Evolutionary conservation across 2,113 vertebrate genomes (phyloP), one percentile per base, ranked within the genome.

Genomic region (Aspiorhynchus laticeps): DNA sequence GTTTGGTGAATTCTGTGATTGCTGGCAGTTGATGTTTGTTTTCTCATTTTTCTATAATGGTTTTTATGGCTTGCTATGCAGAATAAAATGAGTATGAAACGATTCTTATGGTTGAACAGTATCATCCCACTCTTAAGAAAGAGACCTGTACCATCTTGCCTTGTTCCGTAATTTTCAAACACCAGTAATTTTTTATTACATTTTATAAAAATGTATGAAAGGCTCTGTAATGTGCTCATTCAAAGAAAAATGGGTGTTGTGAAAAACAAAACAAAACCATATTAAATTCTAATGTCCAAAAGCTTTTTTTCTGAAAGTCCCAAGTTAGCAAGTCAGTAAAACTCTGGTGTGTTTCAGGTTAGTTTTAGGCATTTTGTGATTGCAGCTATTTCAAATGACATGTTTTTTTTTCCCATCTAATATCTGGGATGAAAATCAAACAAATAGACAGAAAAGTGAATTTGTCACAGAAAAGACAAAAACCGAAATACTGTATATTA

Each of bases 1-100:
- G 85, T 90, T 91, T 71, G 89, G 59, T 79, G 89, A 19, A 19
- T 17, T 51, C 8, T 77, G 38, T 75, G 74, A 15, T 76, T 33
- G 28, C 19, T 53, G 43, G 46, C 15, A 31, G 76, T 77, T 86
- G 41, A 86, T 59, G 88, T 86, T 69, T 79, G 61, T 53, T 85
- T 51, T 48, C 1, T 46, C 67, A n/a, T 81, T 63, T 41, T 59
- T 41, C 4, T 33, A 19, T 43, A 63, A 81, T 81, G 14, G 36
- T 81, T 81, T 61, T 41, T 77, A 51, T 74, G 36, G 38, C 36
- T 74, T 11, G 2, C 6, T 76, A 26, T 51, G 74, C 6, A 10
- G 46, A 77, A 31, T 51, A 15, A 77, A 77, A 78, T 78, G 46
- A 15, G n/a, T 83, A 51, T 69, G 26, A 69, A 83, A 48, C 59